phyloP scores from a whole-genome alignment of 2,797 vertebrate species.

The Brachymystax lenok region DNA sequence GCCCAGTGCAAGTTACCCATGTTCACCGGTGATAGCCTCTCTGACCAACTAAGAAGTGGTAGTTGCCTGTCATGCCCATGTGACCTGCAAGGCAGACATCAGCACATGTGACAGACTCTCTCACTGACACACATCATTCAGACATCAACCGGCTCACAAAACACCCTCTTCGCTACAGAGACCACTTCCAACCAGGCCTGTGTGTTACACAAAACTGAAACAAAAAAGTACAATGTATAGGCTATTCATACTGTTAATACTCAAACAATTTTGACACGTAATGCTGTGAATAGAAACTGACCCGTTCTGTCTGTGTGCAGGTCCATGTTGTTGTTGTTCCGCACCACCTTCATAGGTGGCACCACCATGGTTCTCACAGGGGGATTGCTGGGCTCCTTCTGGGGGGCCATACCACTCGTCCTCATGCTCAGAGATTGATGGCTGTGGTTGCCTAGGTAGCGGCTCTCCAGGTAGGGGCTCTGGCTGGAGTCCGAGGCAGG shows the following conservation, averaged over 20 bases:
- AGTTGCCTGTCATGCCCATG: conserved; percentile 64
- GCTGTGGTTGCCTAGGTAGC: conserved; percentile 81
- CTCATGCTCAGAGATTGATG: conserved; percentile 59
- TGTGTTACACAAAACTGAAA: background rate
- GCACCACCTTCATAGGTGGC: conserved; percentile 85
- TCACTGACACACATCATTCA: background rate
- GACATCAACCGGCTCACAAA: background rate
- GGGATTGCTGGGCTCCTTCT: conserved; percentile 77
- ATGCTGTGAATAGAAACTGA: conserved; percentile 51
- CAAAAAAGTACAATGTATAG: background rate
- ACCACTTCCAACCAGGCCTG: background rate
- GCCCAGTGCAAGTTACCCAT: conserved; percentile 34
- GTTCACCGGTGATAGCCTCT: conserved; percentile 78
- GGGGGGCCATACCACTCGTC: conserved; percentile 62
- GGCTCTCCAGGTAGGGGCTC: conserved; percentile 81
- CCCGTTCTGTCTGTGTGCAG: conserved; percentile 75
- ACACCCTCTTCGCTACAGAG: background rate
- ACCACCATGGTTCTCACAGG: conserved; percentile 88
- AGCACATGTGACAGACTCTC: conserved; percentile 44
- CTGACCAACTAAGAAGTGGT: conserved; percentile 70
- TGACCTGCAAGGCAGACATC: conserved; percentile 74
- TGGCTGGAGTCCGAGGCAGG: conserved; percentile 88
- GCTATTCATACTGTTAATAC: no score
- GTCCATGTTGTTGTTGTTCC: conserved; percentile 78
- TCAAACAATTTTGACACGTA: no score